Base-by-base conservation (phyloP, 2,888 invertebrate genomes). In the Campoletis raptor region DNA sequence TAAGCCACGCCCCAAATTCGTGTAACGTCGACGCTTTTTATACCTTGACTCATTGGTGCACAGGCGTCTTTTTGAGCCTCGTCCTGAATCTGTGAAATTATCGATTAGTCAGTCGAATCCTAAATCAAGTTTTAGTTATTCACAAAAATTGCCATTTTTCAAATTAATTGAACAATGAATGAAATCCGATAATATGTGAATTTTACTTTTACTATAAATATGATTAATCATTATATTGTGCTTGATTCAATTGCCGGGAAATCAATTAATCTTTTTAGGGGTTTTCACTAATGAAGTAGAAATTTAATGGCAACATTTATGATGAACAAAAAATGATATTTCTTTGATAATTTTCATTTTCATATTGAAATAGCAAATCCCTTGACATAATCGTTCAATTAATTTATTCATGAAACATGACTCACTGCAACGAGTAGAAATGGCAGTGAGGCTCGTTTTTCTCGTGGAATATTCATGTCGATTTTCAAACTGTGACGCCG, bases 11-110 rank as follows among this genome's bases (percentile, higher is more conserved):
- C 69, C 73, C 57, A 87, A 15, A 73, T 83, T 45, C 84, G 76
- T 57, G 89, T 87, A 77, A 88, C 91, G 86, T 74, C 83, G 86
- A 73, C 83, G 86, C 12, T 86, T 86, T 48, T 83, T 83, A 15
- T 78, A 36, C 30, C 81, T 24, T 1, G 77, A 30, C 15, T 86
- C 86, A 15, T 48, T 72, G 52, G 61, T 21, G 67, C 86, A 83
- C 73, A 61, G 42, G 24, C 86, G 86, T 42, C 73, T 81, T 52
- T 73, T 86, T n/a, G 83, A 70, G 21, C 70, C 72, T n/a, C 83
- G 86, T n/a, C 37, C 66, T 9, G 80, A 73, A 73, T 67, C 86
- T 86, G 76, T 6, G 18, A 42, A 7, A 67, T 67, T 45, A 18
- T 36, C 8, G 21, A 40, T 37, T 18, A 52, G 24, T 36, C 21